Conservation (phyloP, 2,113 vertebrate species). For the Burhinus oedicnemus region DNA sequence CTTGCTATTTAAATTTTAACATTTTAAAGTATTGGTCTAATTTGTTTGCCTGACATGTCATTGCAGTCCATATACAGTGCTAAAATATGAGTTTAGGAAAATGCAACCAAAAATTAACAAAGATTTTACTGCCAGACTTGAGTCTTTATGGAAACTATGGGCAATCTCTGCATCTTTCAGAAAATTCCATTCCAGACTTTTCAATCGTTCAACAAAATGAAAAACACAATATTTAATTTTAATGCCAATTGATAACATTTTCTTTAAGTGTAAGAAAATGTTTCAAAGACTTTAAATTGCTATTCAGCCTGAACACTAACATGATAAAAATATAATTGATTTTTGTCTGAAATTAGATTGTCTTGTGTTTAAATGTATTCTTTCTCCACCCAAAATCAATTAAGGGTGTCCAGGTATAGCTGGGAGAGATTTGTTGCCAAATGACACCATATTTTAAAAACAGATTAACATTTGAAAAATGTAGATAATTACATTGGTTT, state of each 20-base stretch:
- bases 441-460: constrained; percentile 36
- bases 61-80: background rate
- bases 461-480: constrained; percentile 33
- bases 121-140: background rate
- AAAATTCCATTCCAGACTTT: background rate
- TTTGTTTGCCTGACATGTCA: background rate
- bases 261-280: background rate
- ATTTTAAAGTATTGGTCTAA: background rate
- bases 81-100: background rate
- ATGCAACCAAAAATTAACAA: background rate
- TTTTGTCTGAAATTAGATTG: constrained; percentile 50
- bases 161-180: background rate
- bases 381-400: constrained; percentile 47
- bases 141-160: background rate
- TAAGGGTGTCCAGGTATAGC: background rate
- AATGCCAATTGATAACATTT: constrained; percentile 16
- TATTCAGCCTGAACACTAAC: constrained; percentile 14
- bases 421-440: background rate
- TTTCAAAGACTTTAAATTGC: constrained; percentile 30
- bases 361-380: constrained; percentile 4
- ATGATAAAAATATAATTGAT: constrained; percentile 39
- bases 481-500: background rate
- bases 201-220: constrained; percentile 9
- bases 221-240: constrained; percentile 32
- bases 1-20: background rate